Base-by-base conservation (phyloP, 2,113 vertebrate species). In the Motacilla tschutschensis region DNA sequence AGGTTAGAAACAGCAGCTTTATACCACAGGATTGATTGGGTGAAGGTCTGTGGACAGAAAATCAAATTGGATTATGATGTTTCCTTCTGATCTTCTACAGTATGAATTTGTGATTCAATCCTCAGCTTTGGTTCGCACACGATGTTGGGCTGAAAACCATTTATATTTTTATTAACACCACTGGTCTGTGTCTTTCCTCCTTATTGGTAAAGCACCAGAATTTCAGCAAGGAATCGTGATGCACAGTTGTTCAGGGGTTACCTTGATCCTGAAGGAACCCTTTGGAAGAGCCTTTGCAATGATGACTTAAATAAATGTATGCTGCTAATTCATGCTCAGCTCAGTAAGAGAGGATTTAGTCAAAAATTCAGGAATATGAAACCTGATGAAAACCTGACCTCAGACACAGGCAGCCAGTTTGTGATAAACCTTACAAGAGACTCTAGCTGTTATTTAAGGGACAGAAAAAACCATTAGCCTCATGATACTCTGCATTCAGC, bases 51-150 rank as follows among this genome's bases (percentile, higher is more conserved):
- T 46, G 69, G 94, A 91, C 89, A 94, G 94, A 92, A 94, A 93
- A 93, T 93, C 92, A 95, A 90, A 93, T 82, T 88, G 87, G 84
- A 93, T 92, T 90, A 93, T 83, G 79, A 90, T 94, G 71, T 88
- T 91, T 80, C 79, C 89, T 78, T 93, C 87, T 78, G 87, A 87
- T 91, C 87, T 87, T 87, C 89, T 84, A 67, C 62, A 74, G 38
- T 46, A 50, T 21, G 62, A 93, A 93, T 87, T 79, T 67, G 76
- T 54, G 87, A 82, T 85, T 91, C 84, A 77, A 3, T 38, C 60
- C 67, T 77, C 84, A 71, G 44, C 74, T 90, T 84, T 87, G 38
- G 21, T 79, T 84, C 3, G 0, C 72, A 55, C 64, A 70, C 0
- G 0, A 35, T 46, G 72, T 77, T 79, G 65, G 53, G 57, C 81